These are phyloP conservation scores for Calephelis perditalis DNA, from an alignment of 2,888 invertebrate species.

Conservation along the genomic window DNA sequence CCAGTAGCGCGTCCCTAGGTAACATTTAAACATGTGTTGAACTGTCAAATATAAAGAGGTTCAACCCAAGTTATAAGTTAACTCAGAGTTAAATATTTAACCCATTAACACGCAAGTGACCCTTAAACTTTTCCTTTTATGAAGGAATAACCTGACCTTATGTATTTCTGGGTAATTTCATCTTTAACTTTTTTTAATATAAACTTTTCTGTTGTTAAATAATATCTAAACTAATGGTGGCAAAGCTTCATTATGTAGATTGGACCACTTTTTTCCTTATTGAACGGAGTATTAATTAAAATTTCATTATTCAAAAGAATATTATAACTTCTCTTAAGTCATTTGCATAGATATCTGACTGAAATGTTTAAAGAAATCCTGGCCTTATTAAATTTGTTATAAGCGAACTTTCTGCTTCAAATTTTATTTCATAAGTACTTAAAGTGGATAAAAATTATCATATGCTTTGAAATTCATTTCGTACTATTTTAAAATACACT, in stretches of 20 bases:
- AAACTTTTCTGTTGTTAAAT: slow-evolving; percentile 13
- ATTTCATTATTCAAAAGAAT: slow-evolving; percentile 37
- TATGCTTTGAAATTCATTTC: neutral
- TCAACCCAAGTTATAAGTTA: too few relatives aligned
- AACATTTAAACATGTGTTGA: too few relatives aligned
- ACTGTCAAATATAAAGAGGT: too few relatives aligned
- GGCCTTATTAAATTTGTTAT: slow-evolving; percentile 32
- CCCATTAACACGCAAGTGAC: too few relatives aligned
- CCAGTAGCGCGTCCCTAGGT: too few relatives aligned
- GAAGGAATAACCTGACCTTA: too few relatives aligned
- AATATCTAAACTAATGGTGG: slow-evolving; percentile 16
- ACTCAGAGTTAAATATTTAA: too few relatives aligned
- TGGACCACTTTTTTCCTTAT: slow-evolving; percentile 29
- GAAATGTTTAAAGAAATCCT: slow-evolving; percentile 31
- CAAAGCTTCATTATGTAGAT: slow-evolving; percentile 26
- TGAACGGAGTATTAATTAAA: slow-evolving; percentile 36
- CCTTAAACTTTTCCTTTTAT: too few relatives aligned
- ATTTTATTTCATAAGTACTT: slow-evolving; percentile 12
- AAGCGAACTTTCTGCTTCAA: slow-evolving; percentile 24
- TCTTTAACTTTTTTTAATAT: too few relatives aligned
- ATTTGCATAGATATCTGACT: slow-evolving; percentile 34
- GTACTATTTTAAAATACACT: too few relatives aligned
- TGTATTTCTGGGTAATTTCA: too few relatives aligned
- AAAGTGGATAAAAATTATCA: neutral
- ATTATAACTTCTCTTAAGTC: slow-evolving; percentile 31